Evolutionary conservation across 2,113 vertebrate genomes (phyloP).

Genomic region (Thunnus thynnus): DNA sequence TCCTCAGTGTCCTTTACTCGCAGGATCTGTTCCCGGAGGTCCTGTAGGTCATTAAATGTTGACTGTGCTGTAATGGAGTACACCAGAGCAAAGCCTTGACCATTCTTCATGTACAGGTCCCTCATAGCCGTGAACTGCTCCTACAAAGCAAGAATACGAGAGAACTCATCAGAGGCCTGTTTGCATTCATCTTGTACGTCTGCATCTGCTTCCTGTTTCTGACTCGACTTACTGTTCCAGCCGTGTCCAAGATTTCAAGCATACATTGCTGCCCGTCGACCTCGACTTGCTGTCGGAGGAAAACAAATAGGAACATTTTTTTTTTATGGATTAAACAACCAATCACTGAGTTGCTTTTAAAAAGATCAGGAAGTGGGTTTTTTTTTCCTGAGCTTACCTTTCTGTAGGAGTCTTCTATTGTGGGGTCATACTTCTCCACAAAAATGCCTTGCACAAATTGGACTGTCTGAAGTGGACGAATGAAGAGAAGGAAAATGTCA

Average conservation of each 20-base stretch:
- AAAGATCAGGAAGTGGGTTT: not conserved
- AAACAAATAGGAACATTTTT: not conserved
- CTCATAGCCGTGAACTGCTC: conserved; percentile 99
- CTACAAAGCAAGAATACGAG: conserved; percentile 70
- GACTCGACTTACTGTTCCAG: conserved; percentile 92
- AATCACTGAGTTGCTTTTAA: not conserved
- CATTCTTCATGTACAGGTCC: conserved; percentile 99
- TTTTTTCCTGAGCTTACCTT: conserved; percentile 86
- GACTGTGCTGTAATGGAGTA: conserved; percentile 99
- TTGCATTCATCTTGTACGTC: not conserved
- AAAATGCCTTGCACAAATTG: conserved; percentile 99
- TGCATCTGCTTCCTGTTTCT: not conserved
- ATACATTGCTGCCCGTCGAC: conserved; percentile 99
- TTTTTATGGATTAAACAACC: not conserved
- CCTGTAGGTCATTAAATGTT: conserved; percentile 98
- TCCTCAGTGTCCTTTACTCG: conserved; percentile 99
- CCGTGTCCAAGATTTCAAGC: conserved; percentile 99
- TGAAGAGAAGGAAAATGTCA: not conserved
- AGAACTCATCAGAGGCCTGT: conserved; percentile 15
- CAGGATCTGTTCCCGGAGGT: conserved; percentile 98
- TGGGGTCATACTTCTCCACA: conserved; percentile 99
- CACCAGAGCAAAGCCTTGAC: conserved; percentile 98
- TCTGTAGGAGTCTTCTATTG: conserved; percentile 99
- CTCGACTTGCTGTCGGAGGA: conserved; percentile 93
- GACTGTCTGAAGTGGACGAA: conserved; percentile 89